Evolutionary conservation across 2,888 invertebrate species (phyloP).

Genomic region (Aphidoletes aphidimyza): DNA sequence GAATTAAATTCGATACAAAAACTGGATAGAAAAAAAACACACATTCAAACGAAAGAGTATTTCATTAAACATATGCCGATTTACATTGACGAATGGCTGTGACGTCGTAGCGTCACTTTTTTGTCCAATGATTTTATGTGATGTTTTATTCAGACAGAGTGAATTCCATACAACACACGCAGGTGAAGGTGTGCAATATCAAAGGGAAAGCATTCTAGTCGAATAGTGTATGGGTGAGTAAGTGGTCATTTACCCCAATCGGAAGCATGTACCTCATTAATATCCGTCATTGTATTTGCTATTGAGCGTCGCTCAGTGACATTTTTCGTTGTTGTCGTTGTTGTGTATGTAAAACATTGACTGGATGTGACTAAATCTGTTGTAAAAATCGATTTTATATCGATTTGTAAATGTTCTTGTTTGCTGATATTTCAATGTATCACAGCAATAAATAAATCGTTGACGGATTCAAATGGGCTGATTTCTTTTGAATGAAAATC

Average conservation of each 20-base stretch:
- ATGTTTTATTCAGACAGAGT: neutral
- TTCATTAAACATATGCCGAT: constrained; percentile 43
- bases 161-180: constrained; percentile 14
- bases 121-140: neutral
- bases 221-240: neutral
- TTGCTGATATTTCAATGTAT: neutral
- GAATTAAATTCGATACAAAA: too few relatives aligned
- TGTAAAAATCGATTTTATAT: neutral
- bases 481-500: constrained; percentile 11
- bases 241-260: constrained; percentile 21
- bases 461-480: neutral
- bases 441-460: neutral
- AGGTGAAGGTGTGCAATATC: constrained; percentile 29
- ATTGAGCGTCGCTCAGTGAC: neutral
- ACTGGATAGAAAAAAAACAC: too few relatives aligned
- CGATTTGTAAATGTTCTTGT: neutral
- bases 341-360: neutral
- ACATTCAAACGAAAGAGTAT: neutral
- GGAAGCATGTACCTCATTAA: neutral
- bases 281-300: neutral
- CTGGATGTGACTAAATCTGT: neutral
- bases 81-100: constrained; percentile 21
- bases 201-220: neutral
- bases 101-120: neutral
- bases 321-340: neutral